phyloP scores from a whole-genome alignment of 2,113 vertebrate genomes.

The Danio rerio region GRCz12tu NC_133182.1:66381501-66382000 shows the following conservation, averaged over 20 bases:
- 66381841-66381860: constrained; percentile 41
- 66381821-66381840: background rate
- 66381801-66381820: constrained; percentile 6
- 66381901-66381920: background rate
- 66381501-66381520: too few species aligned
- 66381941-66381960: constrained; percentile 38
- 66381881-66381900: background rate
- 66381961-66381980: constrained; percentile 41
- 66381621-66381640: background rate
- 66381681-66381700: background rate
- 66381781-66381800: background rate
- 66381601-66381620: background rate
- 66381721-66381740: background rate
- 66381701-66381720: background rate
- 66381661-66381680: background rate
- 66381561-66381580: background rate
- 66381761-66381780: constrained; percentile 7
- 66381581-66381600: background rate
- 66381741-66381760: background rate
- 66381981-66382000: constrained; percentile 38
- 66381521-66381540: too few species aligned
- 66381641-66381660: background rate
- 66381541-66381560: background rate
- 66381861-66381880: constrained; percentile 34
- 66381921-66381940: constrained; percentile 16